phyloP scores from a whole-genome alignment of 2,888 invertebrate species.

The Macrophya annulata region DNA sequence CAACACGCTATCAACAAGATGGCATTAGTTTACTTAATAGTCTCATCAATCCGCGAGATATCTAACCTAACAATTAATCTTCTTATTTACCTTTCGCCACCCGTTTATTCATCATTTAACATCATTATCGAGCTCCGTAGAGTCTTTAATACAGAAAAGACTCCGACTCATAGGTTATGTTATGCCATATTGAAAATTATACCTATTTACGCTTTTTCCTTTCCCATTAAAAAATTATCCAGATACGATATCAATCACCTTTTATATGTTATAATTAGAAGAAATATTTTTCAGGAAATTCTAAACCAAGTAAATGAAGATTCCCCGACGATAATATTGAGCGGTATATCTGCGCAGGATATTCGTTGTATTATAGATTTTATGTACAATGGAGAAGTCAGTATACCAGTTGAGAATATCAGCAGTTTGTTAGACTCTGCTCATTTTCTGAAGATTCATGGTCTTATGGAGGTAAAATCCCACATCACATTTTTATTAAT shows the following conservation, averaged over 20 bases:
- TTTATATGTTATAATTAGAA: background rate
- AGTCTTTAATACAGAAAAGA: background rate
- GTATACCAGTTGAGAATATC: constrained; percentile 76
- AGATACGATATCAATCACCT: too few relatives aligned
- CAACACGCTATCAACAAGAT: background rate
- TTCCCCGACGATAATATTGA: constrained; percentile 77
- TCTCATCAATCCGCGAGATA: background rate
- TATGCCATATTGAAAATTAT: background rate
- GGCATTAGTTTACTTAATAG: background rate
- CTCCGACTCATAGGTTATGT: constrained; percentile 14
- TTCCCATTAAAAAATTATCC: background rate
- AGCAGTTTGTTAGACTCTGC: constrained; percentile 76
- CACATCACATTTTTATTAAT: background rate
- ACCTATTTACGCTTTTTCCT: background rate
- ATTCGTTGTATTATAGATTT: constrained; percentile 77
- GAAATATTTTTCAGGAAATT: constrained; percentile 73
- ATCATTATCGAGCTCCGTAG: background rate
- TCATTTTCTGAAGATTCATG: constrained; percentile 76
- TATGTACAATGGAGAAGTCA: constrained; percentile 77
- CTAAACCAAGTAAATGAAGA: constrained; percentile 75
- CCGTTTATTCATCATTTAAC: background rate
- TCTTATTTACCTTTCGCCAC: background rate
- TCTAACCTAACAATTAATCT: background rate
- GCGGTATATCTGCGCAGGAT: constrained; percentile 76
- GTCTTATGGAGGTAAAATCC: constrained; percentile 74